phyloP scores from a whole-genome alignment of 2,797 vertebrate genomes.

The Ptychobarbus kaznakovi region DNA sequence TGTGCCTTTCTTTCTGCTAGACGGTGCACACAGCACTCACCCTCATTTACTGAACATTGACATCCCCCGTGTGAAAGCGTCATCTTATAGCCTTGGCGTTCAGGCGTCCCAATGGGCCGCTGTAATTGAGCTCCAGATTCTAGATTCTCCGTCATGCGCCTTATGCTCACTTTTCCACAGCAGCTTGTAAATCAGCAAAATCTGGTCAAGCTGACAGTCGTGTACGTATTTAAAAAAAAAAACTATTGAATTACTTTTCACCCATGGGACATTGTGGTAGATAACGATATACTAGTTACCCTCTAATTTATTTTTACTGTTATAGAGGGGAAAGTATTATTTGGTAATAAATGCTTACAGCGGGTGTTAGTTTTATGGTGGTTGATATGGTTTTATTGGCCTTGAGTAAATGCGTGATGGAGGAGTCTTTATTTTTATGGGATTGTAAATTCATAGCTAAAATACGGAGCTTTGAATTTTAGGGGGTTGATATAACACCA shows the following conservation, averaged over 20 bases:
- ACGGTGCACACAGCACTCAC: not conserved
- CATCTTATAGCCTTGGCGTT: constrained; percentile 10
- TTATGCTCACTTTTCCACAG: constrained; percentile 39
- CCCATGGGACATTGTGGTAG: constrained; percentile 22
- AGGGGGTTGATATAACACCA: constrained; percentile 40
- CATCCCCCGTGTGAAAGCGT: not conserved
- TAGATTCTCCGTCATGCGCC: constrained; percentile 34
- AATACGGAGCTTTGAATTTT: constrained; percentile 29
- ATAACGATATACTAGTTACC: constrained; percentile 48
- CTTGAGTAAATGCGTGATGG: constrained; percentile 42
- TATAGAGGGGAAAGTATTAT: constrained; percentile 55
- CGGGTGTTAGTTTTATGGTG: constrained; percentile 49
- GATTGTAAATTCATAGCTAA: constrained; percentile 55
- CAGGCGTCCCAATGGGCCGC: constrained; percentile 5
- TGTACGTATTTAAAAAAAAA: constrained; percentile 2
- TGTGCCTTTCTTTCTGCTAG: not conserved
- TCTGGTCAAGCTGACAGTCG: constrained; percentile 23
- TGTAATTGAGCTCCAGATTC: constrained; percentile 41
- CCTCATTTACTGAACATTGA: constrained; percentile 16
- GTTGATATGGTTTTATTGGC: constrained; percentile 58
- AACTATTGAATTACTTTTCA: constrained; percentile 46
- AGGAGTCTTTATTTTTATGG: constrained; percentile 54
- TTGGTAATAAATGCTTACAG: constrained; percentile 58
- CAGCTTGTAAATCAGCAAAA: constrained; percentile 39
- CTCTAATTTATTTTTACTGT: constrained; percentile 55